These are phyloP conservation scores for Remorina albescens DNA, from an alignment of 2,797 vertebrate genomes.

Conservation along the genomic window DNA sequence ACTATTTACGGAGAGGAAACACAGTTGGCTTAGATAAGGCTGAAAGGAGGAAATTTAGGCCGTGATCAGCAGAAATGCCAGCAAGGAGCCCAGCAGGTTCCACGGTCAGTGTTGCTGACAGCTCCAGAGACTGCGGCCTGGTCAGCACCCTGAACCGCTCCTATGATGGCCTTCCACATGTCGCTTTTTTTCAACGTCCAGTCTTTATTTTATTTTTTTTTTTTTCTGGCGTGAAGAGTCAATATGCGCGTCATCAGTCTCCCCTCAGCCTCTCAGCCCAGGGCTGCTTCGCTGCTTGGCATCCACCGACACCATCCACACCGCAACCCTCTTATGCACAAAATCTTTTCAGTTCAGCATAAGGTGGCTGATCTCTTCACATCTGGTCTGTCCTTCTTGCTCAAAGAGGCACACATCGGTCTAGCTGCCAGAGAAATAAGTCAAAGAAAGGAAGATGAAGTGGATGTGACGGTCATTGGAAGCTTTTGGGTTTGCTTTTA, in stretches of 20 bases:
- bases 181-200: constrained; percentile 6
- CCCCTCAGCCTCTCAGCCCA: constrained; percentile 31
- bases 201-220: constrained; percentile 3
- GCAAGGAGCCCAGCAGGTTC: not conserved
- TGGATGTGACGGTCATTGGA: not conserved
- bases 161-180: not conserved
- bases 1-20: constrained; percentile 3
- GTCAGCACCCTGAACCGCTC: constrained; percentile 26
- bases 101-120: not conserved
- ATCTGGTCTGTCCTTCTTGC: constrained; percentile 25
- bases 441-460: no score
- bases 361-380: constrained; percentile 24
- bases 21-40: not conserved
- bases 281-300: constrained; percentile 37
- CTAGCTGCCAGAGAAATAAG: not conserved
- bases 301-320: constrained; percentile 40
- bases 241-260: constrained; percentile 28
- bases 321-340: constrained; percentile 8
- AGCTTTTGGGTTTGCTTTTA: not conserved
- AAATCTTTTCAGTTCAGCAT: constrained; percentile 21
- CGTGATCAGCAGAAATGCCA: not conserved
- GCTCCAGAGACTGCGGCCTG: no score
- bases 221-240: no score
- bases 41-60: not conserved
- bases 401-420: constrained; percentile 3